Evolutionary conservation across 2,797 vertebrate species (phyloP).

Genomic region (Champsocephalus esox): DNA sequence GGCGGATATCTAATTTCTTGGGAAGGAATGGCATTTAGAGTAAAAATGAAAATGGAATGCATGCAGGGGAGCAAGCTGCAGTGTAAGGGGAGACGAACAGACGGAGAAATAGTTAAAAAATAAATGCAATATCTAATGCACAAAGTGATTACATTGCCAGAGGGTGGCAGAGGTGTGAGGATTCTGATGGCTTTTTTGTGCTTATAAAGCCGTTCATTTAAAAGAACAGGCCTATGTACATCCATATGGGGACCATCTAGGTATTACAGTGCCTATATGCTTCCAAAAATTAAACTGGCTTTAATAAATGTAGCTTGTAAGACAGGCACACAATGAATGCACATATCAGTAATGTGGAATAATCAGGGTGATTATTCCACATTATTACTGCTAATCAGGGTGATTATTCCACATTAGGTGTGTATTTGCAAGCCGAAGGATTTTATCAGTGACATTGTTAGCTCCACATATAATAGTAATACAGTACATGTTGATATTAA

Average conservation of each 20-base stretch:
- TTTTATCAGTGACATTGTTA: neutral
- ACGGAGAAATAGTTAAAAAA: slow-evolving; percentile 73
- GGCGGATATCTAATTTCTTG: slow-evolving; percentile 79
- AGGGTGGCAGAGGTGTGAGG: slow-evolving; percentile 72
- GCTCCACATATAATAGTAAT: neutral
- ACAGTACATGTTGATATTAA: neutral
- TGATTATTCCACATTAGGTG: too few relatives aligned
- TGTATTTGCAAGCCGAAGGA: neutral
- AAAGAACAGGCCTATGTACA: slow-evolving; percentile 72
- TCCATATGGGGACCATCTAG: slow-evolving; percentile 56
- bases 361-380: too few relatives aligned
- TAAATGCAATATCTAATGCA: slow-evolving; percentile 77
- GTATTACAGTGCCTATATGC: slow-evolving; percentile 38
- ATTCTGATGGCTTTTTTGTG: slow-evolving; percentile 73
- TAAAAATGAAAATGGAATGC: slow-evolving; percentile 71
- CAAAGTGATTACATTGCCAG: slow-evolving; percentile 78
- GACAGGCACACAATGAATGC: neutral
- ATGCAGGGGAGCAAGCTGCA: slow-evolving; percentile 50
- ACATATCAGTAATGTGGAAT: too few relatives aligned
- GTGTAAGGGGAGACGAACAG: slow-evolving; percentile 54
- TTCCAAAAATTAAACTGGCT: slow-evolving; percentile 13
- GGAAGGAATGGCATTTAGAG: slow-evolving; percentile 81
- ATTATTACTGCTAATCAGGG: too few relatives aligned
- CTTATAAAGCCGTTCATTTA: slow-evolving; percentile 70
- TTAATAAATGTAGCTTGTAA: slow-evolving; percentile 27